Conservation (phyloP, 2,888 invertebrate genomes). For the Azorinus chamasolen region DNA sequence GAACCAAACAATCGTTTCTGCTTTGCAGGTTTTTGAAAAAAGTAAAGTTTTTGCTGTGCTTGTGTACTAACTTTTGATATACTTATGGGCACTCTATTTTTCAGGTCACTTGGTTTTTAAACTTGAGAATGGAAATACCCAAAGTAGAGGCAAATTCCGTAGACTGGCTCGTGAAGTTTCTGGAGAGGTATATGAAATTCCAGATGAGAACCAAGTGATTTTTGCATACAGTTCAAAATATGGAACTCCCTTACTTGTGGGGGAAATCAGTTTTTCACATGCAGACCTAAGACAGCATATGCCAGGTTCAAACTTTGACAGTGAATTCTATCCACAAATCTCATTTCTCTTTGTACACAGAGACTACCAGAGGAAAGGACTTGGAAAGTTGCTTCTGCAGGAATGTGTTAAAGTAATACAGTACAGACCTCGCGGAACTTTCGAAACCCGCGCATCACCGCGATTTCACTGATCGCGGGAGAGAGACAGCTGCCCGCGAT, state of each 20-base stretch:
- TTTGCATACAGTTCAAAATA: conserved; percentile 61
- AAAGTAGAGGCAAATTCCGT: conserved; percentile 64
- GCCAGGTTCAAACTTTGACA: conserved; percentile 57
- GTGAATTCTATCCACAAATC: conserved; percentile 67
- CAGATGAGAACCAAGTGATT: conserved; percentile 68
- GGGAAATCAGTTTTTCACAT: conserved; percentile 62
- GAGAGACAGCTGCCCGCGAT: too few relatives aligned
- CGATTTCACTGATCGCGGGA: too few relatives aligned
- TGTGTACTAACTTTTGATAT: too few relatives aligned
- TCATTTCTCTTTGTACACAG: conserved; percentile 72
- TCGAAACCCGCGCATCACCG: too few relatives aligned
- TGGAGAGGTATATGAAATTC: conserved; percentile 71
- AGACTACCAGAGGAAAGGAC: conserved; percentile 67
- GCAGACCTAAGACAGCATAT: conserved; percentile 39
- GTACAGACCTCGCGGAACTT: too few relatives aligned
- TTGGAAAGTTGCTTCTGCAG: conserved; percentile 60
- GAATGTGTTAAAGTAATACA: conserved; percentile 59
- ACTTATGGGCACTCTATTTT: conserved; percentile 19
- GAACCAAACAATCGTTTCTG: too few relatives aligned
- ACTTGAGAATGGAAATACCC: conserved; percentile 39
- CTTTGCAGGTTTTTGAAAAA: too few relatives aligned
- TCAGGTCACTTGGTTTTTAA: conserved; percentile 37
- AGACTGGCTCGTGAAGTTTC: conserved; percentile 72
- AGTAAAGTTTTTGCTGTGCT: too few relatives aligned
- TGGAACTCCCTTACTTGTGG: conserved; percentile 45